phyloP scores from a whole-genome alignment of 2,113 vertebrate species.

The Cranoglanis bouderius region DNA sequence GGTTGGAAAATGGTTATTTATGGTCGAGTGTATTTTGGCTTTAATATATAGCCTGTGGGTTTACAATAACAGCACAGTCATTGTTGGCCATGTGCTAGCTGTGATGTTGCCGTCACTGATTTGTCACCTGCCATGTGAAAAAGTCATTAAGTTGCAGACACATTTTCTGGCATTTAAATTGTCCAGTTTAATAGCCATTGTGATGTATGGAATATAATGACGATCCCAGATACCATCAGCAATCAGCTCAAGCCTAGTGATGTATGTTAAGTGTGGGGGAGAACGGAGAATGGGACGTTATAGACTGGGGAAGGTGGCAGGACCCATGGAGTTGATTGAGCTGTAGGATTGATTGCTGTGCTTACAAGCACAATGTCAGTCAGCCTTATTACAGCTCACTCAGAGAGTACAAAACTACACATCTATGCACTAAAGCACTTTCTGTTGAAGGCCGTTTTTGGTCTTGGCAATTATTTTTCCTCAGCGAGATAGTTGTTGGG shows the following conservation, averaged over 20 bases:
- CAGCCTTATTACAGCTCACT: not conserved
- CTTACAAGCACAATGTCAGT: not conserved
- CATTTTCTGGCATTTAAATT: too few relatives aligned
- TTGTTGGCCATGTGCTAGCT: not conserved
- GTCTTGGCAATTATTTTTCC: not conserved
- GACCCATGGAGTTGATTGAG: not conserved
- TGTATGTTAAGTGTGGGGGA: not conserved
- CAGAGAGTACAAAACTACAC: not conserved
- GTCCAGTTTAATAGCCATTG: not conserved
- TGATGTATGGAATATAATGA: not conserved
- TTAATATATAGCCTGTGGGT: not conserved
- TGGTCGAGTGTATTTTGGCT: not conserved
- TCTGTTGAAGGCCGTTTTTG: not conserved
- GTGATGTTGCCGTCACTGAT: not conserved
- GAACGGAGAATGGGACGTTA: not conserved
- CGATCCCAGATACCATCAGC: not conserved
- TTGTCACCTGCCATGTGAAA: not conserved
- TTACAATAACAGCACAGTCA: not conserved
- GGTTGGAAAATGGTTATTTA: not conserved
- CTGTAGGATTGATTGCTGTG: slow-evolving; percentile 24
- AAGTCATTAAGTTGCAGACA: not conserved
- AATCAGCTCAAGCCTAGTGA: not conserved
- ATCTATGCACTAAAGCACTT: not conserved
- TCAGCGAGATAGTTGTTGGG: not conserved
- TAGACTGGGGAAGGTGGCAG: not conserved